These are phyloP conservation scores for Cassiopea andromeda DNA, from an alignment of 30 jellyfish, hydroid and myxozoan species.

Conservation along the genomic window DNA sequence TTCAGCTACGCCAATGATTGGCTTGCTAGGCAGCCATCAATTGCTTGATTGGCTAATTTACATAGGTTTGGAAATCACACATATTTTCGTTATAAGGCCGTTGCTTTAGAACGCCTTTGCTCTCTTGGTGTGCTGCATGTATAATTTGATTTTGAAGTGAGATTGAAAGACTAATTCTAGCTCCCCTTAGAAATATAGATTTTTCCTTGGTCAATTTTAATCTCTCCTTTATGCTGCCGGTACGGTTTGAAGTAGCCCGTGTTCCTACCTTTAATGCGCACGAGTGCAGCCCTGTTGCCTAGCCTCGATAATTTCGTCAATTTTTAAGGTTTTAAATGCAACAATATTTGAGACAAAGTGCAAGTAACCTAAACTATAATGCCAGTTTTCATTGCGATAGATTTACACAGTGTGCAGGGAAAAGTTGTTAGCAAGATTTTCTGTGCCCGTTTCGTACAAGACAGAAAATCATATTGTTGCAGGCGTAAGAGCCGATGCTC, in stretches of 20 bases:
- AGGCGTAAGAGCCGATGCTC: constrained; percentile 35
- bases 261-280: background rate
- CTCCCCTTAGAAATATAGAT: constrained; percentile 21
- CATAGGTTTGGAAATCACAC: constrained; percentile 32
- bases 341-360: background rate
- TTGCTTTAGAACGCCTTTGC: constrained; percentile 59
- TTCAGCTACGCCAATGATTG: constrained; percentile 25
- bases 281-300: background rate
- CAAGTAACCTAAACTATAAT: background rate
- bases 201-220: constrained; percentile 9
- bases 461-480: constrained; percentile 43
- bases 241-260: background rate
- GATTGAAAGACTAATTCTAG: constrained; percentile 31
- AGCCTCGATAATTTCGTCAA: background rate
- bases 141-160: constrained; percentile 20
- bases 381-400: background rate
- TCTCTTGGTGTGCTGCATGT: constrained; percentile 48
- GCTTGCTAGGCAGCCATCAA: constrained; percentile 44
- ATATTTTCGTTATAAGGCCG: background rate
- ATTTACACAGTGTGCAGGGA: constrained; percentile 17
- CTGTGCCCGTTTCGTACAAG: constrained; percentile 23
- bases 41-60: background rate
- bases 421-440: constrained; percentile 45
- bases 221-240: constrained; percentile 16
- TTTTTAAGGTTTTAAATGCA: too few species aligned